A percentile compares a stretch with the other conserved stretches of the same genome.
Conservation (phyloP, 2,888 invertebrate genomes). For the Ptilodon capucinus region DNA sequence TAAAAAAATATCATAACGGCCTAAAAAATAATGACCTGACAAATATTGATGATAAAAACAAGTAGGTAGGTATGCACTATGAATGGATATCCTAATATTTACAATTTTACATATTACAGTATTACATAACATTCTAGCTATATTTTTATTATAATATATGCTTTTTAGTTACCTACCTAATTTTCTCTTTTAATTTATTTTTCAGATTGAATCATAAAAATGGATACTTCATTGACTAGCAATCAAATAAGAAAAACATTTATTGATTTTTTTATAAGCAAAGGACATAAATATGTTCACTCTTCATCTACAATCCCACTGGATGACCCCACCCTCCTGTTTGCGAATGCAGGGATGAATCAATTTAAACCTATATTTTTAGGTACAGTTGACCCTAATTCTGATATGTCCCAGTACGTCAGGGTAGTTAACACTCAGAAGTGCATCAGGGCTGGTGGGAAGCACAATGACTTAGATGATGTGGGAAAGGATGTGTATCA, state of each 20-base stretch:
- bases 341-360: conserved; percentile 99
- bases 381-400: conserved; percentile 97
- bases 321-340: conserved; percentile 98
- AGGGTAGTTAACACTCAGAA: conserved; percentile 98
- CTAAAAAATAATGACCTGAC: too few species aligned
- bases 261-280: conserved; percentile 94
- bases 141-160: too few species aligned
- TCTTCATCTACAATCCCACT: conserved; percentile 98
- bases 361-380: conserved; percentile 99
- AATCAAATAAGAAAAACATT: conserved; percentile 92
- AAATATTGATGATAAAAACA: too few species aligned
- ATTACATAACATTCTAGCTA: too few species aligned
- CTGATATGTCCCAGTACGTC: conserved; percentile 95
- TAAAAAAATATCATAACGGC: too few species aligned
- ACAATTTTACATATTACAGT: too few species aligned
- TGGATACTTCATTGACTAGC: conserved; percentile 85
- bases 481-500: conserved; percentile 99
- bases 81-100: too few species aligned
- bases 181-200: conserved; percentile 8
- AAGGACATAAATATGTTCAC: conserved; percentile 94
- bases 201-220: conserved; percentile 50
- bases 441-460: conserved; percentile 99
- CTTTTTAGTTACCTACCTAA: background rate
- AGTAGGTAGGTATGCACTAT: too few species aligned
- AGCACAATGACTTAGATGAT: conserved; percentile 99